A percentile compares a stretch with the other conserved stretches of the same genome.
Evolutionary conservation across 2,888 invertebrate species (phyloP).

Genomic region (Torymus aiolomorphi): DNA sequence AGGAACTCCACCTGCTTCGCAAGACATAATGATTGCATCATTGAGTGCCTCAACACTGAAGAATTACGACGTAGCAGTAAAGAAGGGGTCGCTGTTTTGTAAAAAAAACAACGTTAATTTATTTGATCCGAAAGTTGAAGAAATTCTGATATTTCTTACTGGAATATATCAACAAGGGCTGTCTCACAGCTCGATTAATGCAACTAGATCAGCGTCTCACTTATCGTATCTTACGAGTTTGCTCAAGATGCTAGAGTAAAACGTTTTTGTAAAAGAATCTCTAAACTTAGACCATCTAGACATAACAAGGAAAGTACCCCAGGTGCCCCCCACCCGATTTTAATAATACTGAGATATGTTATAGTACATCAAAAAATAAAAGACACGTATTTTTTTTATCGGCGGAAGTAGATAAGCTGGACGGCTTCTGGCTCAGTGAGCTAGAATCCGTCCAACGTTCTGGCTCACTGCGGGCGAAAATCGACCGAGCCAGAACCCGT

Average conservation of each 20-base stretch:
- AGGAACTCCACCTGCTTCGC: not conserved
- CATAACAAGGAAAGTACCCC: too few species aligned
- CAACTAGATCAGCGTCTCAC: slow-evolving; percentile 47
- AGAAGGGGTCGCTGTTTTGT: not conserved
- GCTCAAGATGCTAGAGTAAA: not conserved
- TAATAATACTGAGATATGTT: too few species aligned
- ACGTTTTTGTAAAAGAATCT: slow-evolving; percentile 4
- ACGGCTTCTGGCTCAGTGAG: too few species aligned
- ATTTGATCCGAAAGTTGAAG: not conserved
- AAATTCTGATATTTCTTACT: not conserved
- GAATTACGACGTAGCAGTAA: not conserved
- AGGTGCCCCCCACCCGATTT: too few species aligned
- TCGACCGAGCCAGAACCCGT: too few species aligned
- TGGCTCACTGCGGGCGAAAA: too few species aligned
- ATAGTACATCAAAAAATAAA: too few species aligned
- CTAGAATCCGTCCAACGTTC: too few species aligned
- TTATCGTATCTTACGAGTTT: not conserved
- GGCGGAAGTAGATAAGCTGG: too few species aligned
- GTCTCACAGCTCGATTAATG: slow-evolving; percentile 40
- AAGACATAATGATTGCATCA: not conserved
- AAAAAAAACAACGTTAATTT: not conserved
- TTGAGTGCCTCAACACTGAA: not conserved
- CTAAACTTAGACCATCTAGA: not conserved
- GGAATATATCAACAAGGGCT: slow-evolving; percentile 7
- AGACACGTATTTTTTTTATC: too few species aligned